Conservation (phyloP, 2,888 invertebrate genomes). For the Cheilosia impressa region DNA sequence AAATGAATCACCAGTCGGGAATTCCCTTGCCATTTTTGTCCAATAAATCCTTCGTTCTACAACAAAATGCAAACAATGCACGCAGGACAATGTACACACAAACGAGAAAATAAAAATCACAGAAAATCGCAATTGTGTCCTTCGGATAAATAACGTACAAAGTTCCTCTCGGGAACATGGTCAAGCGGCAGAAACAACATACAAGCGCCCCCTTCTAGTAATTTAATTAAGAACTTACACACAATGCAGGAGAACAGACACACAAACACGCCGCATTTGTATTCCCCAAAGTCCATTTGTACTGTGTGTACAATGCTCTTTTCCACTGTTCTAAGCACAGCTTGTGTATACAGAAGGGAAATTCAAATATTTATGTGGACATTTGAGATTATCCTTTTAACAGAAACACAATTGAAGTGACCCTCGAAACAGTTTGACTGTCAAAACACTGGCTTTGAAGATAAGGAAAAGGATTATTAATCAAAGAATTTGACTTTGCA, state of each 20-base stretch:
- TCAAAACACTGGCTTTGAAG: constrained; percentile 66
- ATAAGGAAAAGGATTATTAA: constrained; percentile 81
- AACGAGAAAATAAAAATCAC: constrained; percentile 41
- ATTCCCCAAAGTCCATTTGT: constrained; percentile 66
- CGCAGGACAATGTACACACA: constrained; percentile 7
- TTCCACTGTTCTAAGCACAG: constrained; percentile 24
- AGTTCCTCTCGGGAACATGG: constrained; percentile 67
- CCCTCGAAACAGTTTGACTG: constrained; percentile 65
- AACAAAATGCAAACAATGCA: constrained; percentile 67
- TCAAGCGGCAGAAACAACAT: constrained; percentile 60
- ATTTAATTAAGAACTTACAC: constrained; percentile 75
- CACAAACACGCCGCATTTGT: constrained; percentile 5
- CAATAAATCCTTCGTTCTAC: constrained; percentile 33
- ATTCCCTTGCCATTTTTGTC: no score
- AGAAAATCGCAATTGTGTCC: constrained; percentile 71
- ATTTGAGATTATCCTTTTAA: constrained; percentile 81
- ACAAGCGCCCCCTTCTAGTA: constrained; percentile 39
- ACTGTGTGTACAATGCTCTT: constrained; percentile 35
- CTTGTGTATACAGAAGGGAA: constrained; percentile 59
- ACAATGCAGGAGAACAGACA: constrained; percentile 42
- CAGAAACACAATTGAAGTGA: constrained; percentile 62
- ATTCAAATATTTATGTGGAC: constrained; percentile 83
- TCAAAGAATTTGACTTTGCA: constrained; percentile 81
- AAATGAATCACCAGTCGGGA: no score
- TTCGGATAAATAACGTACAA: constrained; percentile 62